phyloP scores from a whole-genome alignment of 2,113 vertebrate genomes.

The Ictidomys tridecemlineatus region DNA sequence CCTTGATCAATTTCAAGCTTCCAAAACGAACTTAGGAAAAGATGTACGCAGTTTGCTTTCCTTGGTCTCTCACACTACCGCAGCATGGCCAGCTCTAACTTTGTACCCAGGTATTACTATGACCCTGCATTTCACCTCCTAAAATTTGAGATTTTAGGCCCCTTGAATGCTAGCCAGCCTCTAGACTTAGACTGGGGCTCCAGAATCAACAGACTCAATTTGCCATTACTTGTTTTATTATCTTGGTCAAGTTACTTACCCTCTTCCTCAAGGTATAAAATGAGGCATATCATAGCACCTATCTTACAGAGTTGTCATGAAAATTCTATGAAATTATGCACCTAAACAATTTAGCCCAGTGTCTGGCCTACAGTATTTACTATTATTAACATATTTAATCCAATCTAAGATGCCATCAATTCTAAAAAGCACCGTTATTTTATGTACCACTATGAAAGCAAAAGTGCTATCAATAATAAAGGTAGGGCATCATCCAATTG shows the following conservation, averaged over 20 bases:
- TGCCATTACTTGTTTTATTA: neutral
- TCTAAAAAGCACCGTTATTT: neutral
- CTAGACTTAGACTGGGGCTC: neutral
- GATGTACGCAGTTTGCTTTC: neutral
- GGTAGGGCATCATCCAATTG: neutral
- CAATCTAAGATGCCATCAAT: neutral
- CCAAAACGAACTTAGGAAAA: neutral
- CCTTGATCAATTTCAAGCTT: neutral
- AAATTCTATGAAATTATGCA: neutral
- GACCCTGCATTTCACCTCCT: neutral
- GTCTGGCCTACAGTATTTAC: neutral
- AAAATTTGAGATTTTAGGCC: neutral
- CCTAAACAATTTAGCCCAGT: neutral
- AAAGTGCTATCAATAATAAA: neutral
- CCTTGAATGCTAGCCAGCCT: neutral
- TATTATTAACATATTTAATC: neutral
- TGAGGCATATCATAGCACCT: constrained; percentile 10
- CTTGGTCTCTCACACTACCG: neutral
- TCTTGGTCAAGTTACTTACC: neutral
- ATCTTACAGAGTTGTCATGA: neutral
- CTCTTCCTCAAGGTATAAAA: constrained; percentile 4
- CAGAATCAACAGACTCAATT: neutral
- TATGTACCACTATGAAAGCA: neutral
- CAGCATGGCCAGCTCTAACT: rapidly evolving
- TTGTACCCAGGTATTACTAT: too few relatives aligned